These are phyloP conservation scores for Prunella fulvescens DNA, from an alignment of 2,113 vertebrate species.

Conservation along the genomic window DNA sequence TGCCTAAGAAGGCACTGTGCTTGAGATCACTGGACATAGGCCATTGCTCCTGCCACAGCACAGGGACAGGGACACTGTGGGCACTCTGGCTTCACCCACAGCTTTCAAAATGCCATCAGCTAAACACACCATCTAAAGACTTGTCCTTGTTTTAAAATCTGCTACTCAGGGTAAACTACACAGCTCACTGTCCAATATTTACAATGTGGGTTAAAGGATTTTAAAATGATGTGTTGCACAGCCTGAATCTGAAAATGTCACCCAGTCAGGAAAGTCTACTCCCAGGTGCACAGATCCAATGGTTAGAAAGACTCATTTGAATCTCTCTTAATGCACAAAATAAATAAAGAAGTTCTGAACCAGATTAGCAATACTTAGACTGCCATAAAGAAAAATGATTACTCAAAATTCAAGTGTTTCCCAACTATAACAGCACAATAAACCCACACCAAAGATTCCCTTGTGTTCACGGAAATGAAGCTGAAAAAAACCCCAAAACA, in stretches of 20 bases:
- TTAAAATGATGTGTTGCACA: neutral
- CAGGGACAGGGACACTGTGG: neutral
- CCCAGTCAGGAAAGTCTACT: neutral
- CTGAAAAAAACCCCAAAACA: neutral
- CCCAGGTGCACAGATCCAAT: neutral
- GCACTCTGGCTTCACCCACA: neutral
- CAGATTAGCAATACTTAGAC: neutral
- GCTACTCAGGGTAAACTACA: neutral
- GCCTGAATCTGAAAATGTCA: neutral
- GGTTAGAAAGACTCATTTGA: neutral
- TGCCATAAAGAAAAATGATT: neutral
- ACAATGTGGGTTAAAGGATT: neutral
- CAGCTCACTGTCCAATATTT: neutral
- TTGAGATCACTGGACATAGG: neutral
- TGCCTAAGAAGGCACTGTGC: neutral
- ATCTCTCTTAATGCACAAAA: neutral
- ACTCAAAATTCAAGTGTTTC: neutral
- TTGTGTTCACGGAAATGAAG: neutral
- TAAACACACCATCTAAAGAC: neutral
- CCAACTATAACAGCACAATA: neutral
- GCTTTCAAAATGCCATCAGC: neutral
- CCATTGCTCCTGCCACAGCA: neutral
- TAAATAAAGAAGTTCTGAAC: neutral
- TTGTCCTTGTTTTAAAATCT: neutral
- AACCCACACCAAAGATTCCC: neutral